Percentiles rank a stretch among this genome's conserved stretches.
Conservation (phyloP, 2,113 vertebrate species). For the Dromiciops gliroides region DNA sequence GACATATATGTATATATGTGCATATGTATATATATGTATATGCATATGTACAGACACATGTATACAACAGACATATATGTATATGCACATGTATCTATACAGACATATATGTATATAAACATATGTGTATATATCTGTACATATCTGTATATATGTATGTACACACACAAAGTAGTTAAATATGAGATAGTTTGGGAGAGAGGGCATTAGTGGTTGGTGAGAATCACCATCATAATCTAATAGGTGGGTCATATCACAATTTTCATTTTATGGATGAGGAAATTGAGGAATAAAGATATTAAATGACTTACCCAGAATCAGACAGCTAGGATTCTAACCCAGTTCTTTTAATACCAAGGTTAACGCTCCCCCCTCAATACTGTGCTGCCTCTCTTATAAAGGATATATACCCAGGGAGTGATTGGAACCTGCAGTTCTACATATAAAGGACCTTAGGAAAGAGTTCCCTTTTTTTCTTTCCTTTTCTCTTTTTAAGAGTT, state of each 20-base stretch:
- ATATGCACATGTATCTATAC: no score
- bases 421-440: background rate
- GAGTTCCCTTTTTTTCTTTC: slow-evolving; percentile 19
- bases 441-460: slow-evolving; percentile 27
- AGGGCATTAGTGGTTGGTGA: background rate
- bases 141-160: no score
- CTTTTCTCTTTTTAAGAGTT: background rate
- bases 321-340: background rate
- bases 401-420: no score
- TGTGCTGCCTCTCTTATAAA: background rate
- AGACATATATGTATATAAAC: no score
- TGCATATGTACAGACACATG: no score
- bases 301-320: background rate
- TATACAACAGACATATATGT: no score
- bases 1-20: no score
- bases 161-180: background rate
- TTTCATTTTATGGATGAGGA: background rate
- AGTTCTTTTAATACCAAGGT: background rate
- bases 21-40: no score
- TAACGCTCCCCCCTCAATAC: background rate
- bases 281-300: background rate
- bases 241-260: background rate
- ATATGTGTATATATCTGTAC: no score
- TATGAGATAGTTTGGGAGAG: background rate
- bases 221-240: background rate